Conservation (phyloP, 2,113 vertebrate genomes). For the Thamnaconus septentrionalis region DNA sequence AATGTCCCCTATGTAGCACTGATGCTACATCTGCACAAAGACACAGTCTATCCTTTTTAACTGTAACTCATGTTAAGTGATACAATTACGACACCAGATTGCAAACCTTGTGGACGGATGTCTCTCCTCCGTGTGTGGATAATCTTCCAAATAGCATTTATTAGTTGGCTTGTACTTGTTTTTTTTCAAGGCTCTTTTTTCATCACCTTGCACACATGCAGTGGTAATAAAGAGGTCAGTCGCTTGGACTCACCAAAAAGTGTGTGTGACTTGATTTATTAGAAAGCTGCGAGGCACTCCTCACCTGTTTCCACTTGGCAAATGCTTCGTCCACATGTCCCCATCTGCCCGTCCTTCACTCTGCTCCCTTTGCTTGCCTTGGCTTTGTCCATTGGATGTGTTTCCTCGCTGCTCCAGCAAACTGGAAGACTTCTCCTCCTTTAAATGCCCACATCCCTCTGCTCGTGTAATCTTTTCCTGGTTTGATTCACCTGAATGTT, state of each 20-base stretch:
- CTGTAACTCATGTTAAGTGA: not conserved
- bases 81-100: not conserved
- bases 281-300: slow-evolving; percentile 23
- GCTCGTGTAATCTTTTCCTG: slow-evolving; percentile 3
- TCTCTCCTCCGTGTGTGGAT: not conserved
- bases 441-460: slow-evolving; percentile 10
- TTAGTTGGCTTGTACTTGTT: slow-evolving; percentile 8
- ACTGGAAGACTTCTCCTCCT: slow-evolving; percentile 31
- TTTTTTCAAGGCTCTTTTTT: not conserved
- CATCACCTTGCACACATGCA: not conserved
- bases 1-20: not conserved
- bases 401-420: slow-evolving; percentile 39
- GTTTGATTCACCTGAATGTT: not conserved
- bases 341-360: slow-evolving; percentile 11
- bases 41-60: not conserved
- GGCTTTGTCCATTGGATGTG: slow-evolving; percentile 26
- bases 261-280: slow-evolving; percentile 6
- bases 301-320: slow-evolving; percentile 36
- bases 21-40: not conserved
- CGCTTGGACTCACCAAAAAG: slow-evolving; percentile 1
- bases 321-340: slow-evolving; percentile 6
- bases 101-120: not conserved
- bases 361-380: slow-evolving; percentile 29
- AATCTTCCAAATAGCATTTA: not conserved
- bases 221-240: not conserved